phyloP scores from a whole-genome alignment of 1,140 invertebrate genomes.

The Popillia japonica region DNA sequence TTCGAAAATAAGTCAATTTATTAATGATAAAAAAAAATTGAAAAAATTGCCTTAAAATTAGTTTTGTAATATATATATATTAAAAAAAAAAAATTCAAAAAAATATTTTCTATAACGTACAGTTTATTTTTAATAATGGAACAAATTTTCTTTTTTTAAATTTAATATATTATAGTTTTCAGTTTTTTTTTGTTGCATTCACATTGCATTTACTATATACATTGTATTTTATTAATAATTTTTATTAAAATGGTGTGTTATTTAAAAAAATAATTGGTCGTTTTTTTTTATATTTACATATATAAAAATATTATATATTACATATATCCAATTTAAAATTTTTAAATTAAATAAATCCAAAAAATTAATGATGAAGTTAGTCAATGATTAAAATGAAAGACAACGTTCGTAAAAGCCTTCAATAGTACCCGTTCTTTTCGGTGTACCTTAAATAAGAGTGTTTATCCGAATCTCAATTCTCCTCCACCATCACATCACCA shows the following conservation, averaged over 20 bases:
- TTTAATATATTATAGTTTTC: background rate
- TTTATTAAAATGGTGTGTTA: conserved; percentile 60
- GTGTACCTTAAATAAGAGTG: no score
- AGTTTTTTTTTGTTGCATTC: conserved; percentile 49
- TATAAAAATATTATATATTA: no score
- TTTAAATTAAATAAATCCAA: no score
- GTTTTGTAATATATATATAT: conserved; percentile 2
- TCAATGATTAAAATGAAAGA: background rate
- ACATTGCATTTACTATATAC: conserved; percentile 55
- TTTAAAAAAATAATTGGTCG: conserved; percentile 20
- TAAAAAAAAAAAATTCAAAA: background rate
- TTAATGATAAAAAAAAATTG: background rate
- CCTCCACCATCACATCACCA: background rate
- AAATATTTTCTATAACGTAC: background rate
- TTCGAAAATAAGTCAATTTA: background rate
- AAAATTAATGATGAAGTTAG: no score
- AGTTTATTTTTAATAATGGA: background rate
- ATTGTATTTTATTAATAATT: conserved; percentile 59
- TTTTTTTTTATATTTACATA: no score
- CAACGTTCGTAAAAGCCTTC: no score
- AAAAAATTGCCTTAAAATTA: background rate
- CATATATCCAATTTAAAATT: background rate
- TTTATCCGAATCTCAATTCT: background rate
- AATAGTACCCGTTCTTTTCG: no score
- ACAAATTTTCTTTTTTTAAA: background rate